Percentiles rank a stretch among this genome's conserved stretches.
Conservation (phyloP, 2,113 vertebrate species). For the Strix uralensis region DNA sequence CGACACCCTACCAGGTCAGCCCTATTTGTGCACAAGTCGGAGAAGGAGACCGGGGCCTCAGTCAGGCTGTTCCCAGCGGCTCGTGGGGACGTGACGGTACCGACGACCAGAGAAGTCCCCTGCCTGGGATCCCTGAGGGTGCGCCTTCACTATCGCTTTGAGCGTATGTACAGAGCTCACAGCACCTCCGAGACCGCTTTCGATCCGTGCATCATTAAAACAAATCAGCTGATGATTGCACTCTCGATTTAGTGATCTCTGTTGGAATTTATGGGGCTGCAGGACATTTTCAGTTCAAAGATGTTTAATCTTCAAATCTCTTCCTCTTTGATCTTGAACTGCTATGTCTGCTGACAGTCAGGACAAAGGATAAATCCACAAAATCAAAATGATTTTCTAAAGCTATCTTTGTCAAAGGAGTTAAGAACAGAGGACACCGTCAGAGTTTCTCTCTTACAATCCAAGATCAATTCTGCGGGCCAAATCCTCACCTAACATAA, state of each 20-base stretch:
- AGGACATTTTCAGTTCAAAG: slow-evolving; percentile 36
- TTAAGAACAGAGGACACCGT: not conserved
- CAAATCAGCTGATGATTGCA: slow-evolving; percentile 15
- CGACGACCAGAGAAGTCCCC: too few relatives aligned
- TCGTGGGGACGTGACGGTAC: accelerated
- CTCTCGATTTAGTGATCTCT: not conserved
- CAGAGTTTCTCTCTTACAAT: not conserved
- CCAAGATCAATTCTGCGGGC: slow-evolving; percentile 18
- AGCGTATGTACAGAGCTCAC: not conserved
- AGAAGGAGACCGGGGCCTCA: accelerated
- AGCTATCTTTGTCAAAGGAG: slow-evolving; percentile 44
- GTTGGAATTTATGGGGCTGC: slow-evolving; percentile 39
- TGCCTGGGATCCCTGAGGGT: not conserved
- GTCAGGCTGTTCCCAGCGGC: not conserved
- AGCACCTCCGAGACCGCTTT: not conserved
- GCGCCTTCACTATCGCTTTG: not conserved
- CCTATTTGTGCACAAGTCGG: not conserved
- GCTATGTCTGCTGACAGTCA: slow-evolving; percentile 37
- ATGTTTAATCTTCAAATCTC: slow-evolving; percentile 23
- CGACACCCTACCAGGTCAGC: not conserved
- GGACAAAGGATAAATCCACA: slow-evolving; percentile 59
- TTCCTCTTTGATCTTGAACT: slow-evolving; percentile 35
- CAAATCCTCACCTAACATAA: slow-evolving; percentile 29
- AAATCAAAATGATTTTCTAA: slow-evolving; percentile 56
- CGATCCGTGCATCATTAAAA: not conserved